phyloP scores from a whole-genome alignment of 2,888 invertebrate genomes.

The Phaonia tiefii region DNA sequence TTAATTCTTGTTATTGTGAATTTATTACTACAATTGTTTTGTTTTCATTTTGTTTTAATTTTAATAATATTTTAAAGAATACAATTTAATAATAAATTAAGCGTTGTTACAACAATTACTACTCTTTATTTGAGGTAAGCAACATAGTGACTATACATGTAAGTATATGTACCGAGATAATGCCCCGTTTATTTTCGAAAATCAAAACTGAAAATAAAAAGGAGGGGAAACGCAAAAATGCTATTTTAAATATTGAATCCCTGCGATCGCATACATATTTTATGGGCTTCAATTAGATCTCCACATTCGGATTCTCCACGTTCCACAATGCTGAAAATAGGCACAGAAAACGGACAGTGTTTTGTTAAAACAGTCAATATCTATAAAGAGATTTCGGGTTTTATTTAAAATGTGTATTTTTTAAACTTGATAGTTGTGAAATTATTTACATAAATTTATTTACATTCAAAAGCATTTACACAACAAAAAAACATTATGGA shows the following conservation, averaged over 20 bases:
- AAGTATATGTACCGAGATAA: no score
- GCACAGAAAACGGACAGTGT: no score
- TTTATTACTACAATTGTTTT: constrained; percentile 9
- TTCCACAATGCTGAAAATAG: constrained; percentile 89
- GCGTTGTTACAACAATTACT: constrained; percentile 42
- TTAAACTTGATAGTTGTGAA: no score
- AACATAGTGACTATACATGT: constrained; percentile 47
- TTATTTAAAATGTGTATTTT: no score
- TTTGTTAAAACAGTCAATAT: no score
- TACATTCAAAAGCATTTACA: no score
- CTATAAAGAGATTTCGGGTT: no score
- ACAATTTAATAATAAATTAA: constrained; percentile 54
- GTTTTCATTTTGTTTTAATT: constrained; percentile 2
- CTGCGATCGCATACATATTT: constrained; percentile 96
- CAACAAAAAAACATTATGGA: no score
- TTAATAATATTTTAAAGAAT: constrained; percentile 50
- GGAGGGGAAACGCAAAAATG: no score
- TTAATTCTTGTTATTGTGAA: neutral
- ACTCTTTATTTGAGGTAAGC: neutral
- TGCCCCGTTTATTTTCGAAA: no score
- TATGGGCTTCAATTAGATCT: constrained; percentile 96
- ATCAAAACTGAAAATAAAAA: no score
- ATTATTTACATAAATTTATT: no score
- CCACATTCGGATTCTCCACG: constrained; percentile 95
- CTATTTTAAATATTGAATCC: constrained; percentile 93